Evolutionary conservation across 2,888 invertebrate genomes (phyloP), one percentile per base, ranked within the genome.

Genomic region (Drosophila conformis): DNA sequence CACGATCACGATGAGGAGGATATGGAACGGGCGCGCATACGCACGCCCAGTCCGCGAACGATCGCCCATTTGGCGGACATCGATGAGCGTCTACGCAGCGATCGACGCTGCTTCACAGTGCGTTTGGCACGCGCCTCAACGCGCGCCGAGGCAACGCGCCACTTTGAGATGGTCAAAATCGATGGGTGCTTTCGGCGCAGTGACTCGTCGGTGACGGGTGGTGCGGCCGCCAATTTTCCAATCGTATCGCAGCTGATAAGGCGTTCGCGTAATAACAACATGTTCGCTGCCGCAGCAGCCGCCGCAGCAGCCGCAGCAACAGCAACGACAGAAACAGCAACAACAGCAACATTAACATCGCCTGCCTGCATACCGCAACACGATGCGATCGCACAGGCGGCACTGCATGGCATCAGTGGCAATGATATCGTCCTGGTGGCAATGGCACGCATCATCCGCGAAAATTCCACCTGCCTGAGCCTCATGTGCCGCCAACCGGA

Each of bases 361-460:
- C 57, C 76, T 10, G 64, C 83, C 15, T 84, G 87, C 69, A 79
- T 83, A 62, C 76, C 89, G 25, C 91, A 91, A 51, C 92, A 91
- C 58, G 92, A 91, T 77, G 91, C 90, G 40, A 91, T 91, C 93
- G 93, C 95, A 93, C 70, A 93, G 94, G 91, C 94, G 92, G 89
- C 94, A 93, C 82, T 93, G 65, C 93, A 93, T 58, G 92, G 93
- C 58, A 92, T 93, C 51, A 95, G 95, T 85, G 95, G 95, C 13
- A 95, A 95, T 92, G 95, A 95, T 85, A 94, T 94, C 91, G 95
- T 95, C 69, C 95, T 97, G 87, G 95, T 96, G 85, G 96, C 96
- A 73, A 95, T 97, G 93, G 96, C 96, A 38, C 95, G 96, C 88
- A 94, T 97, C 31, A 93, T 96, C 86, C 95, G 96, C 87, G 96